Base-by-base conservation (phyloP, 1,140 invertebrate genomes). In the Psilanteris sp. region DNA sequence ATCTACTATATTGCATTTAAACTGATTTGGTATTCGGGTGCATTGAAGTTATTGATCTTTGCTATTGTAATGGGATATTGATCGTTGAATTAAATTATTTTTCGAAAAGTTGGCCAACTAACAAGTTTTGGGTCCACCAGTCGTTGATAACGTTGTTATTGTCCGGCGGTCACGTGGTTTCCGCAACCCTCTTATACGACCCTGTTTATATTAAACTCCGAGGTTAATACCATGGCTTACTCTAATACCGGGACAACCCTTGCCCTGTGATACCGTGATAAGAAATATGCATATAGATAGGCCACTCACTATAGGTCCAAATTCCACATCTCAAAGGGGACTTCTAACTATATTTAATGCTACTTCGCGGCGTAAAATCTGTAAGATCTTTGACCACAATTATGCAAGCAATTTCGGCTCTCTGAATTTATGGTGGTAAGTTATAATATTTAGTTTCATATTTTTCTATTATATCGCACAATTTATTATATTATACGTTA, bases 141-240 rank as follows among this genome's bases (percentile, higher is more conserved):
- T 74, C 61, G 78, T 82, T 76, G 83, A 85, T 86, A 86, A 84
- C 82, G 74, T 48, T 32, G 57, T 80, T 79, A 85, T 84, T 84
- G 84, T 84, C 83, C 83, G 77, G 72, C 32, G 72, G 78, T 80
- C 81, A 81, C 79, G 81, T 81, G 81, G 67, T 79, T 64, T 34
- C 31, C 48, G 36, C 57, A 32, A 54, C 41, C 55, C 67, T 68
- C 36, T 59, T 55, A 61, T 43, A 52, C 68, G 71, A 68, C 79
- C 77, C 82, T 84, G 84, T 86, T 86, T 85, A 83, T 85, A 86
- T 85, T 86, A 84, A 85, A 86, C 83, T 85, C 72, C 36, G 82
- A 76, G 83, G 84, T 85, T 86, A 86, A 84, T 85, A 80, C 82
- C 80, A 71, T 52, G 83, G 83, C 83, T 85, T 79, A 86, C 83